Conservation (phyloP, 2,797 vertebrate species). For the Acropternis orthonyx region DNA sequence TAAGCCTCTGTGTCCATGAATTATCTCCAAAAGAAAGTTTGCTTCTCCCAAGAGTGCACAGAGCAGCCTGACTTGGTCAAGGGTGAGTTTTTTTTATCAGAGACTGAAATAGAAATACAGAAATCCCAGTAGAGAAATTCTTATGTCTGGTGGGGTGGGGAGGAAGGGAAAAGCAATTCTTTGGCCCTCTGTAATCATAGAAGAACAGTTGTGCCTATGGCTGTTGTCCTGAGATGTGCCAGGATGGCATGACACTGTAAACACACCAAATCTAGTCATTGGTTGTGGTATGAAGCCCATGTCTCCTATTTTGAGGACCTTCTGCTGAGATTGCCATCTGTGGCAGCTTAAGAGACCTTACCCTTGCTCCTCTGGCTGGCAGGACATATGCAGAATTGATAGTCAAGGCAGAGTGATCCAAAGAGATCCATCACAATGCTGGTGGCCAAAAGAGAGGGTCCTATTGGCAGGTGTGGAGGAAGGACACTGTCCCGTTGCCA, state of each 20-base stretch:
- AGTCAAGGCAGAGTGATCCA: not conserved
- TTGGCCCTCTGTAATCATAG: accelerated
- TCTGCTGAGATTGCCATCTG: not conserved
- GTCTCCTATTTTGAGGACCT: not conserved
- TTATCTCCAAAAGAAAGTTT: not conserved
- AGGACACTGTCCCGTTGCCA: not conserved
- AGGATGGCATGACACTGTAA: not conserved
- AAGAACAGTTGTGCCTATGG: not conserved
- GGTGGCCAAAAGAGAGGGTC: not conserved
- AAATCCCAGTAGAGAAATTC: not conserved
- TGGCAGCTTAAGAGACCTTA: not conserved
- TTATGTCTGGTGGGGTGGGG: not conserved
- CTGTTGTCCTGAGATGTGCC: not conserved
- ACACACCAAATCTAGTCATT: accelerated
- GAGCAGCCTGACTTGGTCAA: not conserved
- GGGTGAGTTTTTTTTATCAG: not conserved
- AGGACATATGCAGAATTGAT: not conserved
- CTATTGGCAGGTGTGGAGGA: not conserved
- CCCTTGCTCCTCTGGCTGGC: not conserved
- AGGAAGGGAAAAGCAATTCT: not conserved
- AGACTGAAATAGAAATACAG: not conserved
- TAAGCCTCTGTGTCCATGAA: not conserved
- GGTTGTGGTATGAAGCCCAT: not conserved
- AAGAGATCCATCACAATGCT: not conserved
- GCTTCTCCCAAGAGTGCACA: not conserved